These are phyloP conservation scores for Caerostris darwini DNA, from an alignment of 1,140 invertebrate species.

Conservation along the genomic window DNA sequence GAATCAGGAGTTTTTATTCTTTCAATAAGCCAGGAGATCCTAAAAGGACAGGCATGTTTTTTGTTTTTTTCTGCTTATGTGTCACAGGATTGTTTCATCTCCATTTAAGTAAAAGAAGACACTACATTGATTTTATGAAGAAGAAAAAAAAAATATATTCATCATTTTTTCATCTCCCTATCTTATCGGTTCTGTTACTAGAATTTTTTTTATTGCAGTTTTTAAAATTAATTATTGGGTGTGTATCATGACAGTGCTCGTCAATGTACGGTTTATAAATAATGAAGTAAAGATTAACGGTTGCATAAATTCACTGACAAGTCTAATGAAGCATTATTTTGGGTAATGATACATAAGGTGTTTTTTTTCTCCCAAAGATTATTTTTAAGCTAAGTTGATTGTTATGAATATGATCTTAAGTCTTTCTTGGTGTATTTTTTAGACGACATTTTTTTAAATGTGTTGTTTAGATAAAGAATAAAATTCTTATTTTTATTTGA, in stretches of 20 bases:
- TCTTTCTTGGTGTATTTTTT: no score
- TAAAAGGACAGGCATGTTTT: neutral
- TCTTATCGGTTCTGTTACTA: neutral
- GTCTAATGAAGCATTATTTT: neutral
- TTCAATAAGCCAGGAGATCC: neutral
- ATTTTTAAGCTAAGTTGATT: no score
- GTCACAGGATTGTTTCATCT: neutral
- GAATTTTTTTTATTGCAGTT: neutral
- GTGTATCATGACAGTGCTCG: neutral
- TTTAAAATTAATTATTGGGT: neutral
- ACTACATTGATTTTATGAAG: neutral
- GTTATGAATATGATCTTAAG: no score
- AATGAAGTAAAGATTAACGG: neutral
- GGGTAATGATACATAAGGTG: no score
- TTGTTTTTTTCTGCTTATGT: neutral
- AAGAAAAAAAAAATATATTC: no score
- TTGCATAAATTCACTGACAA: neutral
- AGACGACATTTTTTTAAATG: no score
- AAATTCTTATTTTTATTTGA: no score
- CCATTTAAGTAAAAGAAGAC: slow-evolving; percentile 12
- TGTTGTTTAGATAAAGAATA: no score
- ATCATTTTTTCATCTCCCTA: neutral
- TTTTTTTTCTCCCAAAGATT: no score
- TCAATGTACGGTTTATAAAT: neutral
- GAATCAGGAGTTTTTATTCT: slow-evolving; percentile 21